Percentiles rank a stretch among this genome's conserved stretches.
Conservation (phyloP, 2,797 vertebrate genomes). For the Triplophysa bombifrons region DNA sequence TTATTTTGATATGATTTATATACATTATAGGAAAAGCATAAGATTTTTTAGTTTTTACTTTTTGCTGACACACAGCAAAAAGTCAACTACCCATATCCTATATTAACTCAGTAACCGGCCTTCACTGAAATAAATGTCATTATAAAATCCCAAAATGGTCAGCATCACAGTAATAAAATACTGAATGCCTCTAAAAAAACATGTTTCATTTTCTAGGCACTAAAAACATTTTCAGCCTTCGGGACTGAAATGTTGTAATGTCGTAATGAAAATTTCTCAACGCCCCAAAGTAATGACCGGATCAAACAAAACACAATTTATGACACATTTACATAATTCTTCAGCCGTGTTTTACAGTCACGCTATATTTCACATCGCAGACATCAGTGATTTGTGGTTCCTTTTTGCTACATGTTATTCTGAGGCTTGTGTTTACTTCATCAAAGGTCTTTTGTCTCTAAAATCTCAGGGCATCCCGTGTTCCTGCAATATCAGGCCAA, state of each 20-base stretch:
- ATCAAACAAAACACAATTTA: neutral
- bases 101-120: neutral
- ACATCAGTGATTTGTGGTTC: neutral
- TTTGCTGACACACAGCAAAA: too few relatives aligned
- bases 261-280: neutral
- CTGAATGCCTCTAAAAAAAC: too few relatives aligned
- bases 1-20: too few relatives aligned
- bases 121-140: too few relatives aligned
- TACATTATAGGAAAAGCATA: too few relatives aligned
- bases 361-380: neutral
- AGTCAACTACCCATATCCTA: too few relatives aligned
- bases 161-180: neutral
- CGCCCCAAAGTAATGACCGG: neutral
- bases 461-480: neutral
- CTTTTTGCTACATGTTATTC: neutral
- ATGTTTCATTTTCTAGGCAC: too few relatives aligned
- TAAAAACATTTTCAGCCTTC: too few relatives aligned
- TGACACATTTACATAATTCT: neutral
- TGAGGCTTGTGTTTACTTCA: constrained; percentile 13
- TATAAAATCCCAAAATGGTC: neutral
- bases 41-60: too few relatives aligned
- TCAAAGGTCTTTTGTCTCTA: constrained; percentile 9
- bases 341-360: neutral
- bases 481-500: constrained; percentile 12
- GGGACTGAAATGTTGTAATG: too few relatives aligned